A percentile compares a stretch with the other conserved stretches of the same genome.
Evolutionary conservation across 2,113 vertebrate genomes (phyloP).

Genomic region (Neopipo cinnamomea): DNA sequence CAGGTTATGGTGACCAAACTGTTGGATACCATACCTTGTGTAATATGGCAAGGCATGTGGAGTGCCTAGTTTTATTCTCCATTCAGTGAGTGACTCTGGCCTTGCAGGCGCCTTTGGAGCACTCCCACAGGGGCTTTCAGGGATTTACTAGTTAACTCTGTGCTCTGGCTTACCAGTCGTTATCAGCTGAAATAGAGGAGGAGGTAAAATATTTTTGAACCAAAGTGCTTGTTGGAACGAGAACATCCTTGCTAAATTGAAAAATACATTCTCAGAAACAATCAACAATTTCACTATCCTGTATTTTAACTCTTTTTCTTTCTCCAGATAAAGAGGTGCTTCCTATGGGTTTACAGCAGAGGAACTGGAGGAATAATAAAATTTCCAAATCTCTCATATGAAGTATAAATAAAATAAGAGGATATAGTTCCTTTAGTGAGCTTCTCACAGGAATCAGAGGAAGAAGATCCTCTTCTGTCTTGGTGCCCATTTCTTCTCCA

Average conservation of each 20-base stretch:
- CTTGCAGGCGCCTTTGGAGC: not conserved
- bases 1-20: accelerated
- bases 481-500: accelerated
- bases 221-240: not conserved
- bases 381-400: not conserved
- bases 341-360: not conserved
- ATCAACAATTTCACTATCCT: not conserved
- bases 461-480: not conserved
- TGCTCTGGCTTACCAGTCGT: not conserved
- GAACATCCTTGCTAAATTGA: not conserved
- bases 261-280: not conserved
- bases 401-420: not conserved
- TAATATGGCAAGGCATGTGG: not conserved
- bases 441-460: not conserved
- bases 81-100: not conserved
- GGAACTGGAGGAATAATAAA: not conserved
- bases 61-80: not conserved
- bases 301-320: not conserved
- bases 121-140: not conserved
- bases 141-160: not conserved
- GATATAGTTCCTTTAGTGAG: not conserved
- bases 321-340: not conserved
- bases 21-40: accelerated
- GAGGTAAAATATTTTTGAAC: not conserved
- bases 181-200: not conserved